phyloP scores from a whole-genome alignment of 35 echinoderm and acorn worm species.

The Acanthaster planci region DNA sequence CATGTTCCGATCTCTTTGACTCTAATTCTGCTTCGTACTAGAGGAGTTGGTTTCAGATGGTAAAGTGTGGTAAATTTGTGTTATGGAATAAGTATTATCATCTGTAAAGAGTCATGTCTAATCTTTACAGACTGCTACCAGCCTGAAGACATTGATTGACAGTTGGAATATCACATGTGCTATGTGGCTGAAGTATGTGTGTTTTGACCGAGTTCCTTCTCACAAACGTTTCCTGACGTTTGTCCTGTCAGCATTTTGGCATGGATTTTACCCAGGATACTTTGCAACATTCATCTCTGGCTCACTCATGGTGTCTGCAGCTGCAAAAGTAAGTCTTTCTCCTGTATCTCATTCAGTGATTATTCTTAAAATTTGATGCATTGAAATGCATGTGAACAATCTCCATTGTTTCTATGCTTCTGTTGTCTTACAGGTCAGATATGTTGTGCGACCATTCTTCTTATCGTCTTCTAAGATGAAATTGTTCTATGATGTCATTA shows the following conservation, averaged over 20 bases:
- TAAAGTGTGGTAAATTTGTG: too few species aligned
- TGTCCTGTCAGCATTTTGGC: constrained; percentile 84
- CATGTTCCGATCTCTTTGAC: too few species aligned
- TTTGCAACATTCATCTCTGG: constrained; percentile 80
- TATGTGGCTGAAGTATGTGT: constrained; percentile 80
- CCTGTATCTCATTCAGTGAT: background rate
- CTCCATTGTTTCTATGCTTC: background rate
- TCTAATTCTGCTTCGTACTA: too few species aligned
- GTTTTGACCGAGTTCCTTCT: constrained; percentile 85
- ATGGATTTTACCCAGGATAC: constrained; percentile 92
- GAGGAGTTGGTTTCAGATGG: too few species aligned
- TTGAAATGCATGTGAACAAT: background rate
- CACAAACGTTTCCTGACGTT: constrained; percentile 79
- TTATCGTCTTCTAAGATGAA: constrained; percentile 31
- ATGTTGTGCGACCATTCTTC: constrained; percentile 51
- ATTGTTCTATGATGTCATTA: constrained; percentile 55
- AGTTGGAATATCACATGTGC: constrained; percentile 82
- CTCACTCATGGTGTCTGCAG: constrained; percentile 59
- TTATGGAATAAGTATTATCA: too few species aligned
- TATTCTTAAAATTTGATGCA: background rate
- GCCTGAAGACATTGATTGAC: constrained; percentile 77
- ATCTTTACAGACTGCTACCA: constrained; percentile 70
- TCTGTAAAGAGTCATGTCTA: too few species aligned
- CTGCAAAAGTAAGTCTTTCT: constrained; percentile 57
- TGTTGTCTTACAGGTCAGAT: constrained; percentile 33